Evolutionary conservation across 2,797 vertebrate genomes (phyloP).

Genomic region (Poliocrania exsul): DNA sequence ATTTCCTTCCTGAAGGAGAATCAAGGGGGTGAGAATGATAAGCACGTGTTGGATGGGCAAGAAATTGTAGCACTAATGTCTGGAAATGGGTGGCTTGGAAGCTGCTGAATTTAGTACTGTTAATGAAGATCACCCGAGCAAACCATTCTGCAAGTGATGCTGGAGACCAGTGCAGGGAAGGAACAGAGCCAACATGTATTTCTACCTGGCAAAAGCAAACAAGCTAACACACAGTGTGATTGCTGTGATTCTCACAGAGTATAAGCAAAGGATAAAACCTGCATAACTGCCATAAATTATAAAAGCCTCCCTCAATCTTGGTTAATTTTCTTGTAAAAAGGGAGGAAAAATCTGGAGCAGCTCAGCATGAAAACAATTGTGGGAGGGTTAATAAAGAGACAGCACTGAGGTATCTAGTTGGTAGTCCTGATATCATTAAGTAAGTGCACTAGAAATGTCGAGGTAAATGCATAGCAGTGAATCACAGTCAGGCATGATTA

Average conservation of each 20-base stretch:
- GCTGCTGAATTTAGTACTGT: not conserved
- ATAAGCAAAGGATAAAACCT: slow-evolving; percentile 48
- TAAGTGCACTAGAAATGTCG: slow-evolving; percentile 32
- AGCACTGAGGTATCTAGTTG: slow-evolving; percentile 23
- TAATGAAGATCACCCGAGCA: not conserved
- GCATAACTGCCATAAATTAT: slow-evolving; percentile 56
- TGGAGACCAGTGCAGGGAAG: not conserved
- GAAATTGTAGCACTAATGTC: not conserved
- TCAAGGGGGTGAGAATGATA: not conserved
- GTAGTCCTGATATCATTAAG: slow-evolving; percentile 58
- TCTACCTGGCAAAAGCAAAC: slow-evolving; percentile 1
- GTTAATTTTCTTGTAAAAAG: slow-evolving; percentile 61
- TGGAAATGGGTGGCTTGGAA: not conserved
- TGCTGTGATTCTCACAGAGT: not conserved
- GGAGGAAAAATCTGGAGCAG: slow-evolving; percentile 54
- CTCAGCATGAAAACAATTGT: slow-evolving; percentile 64
- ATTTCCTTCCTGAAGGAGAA: not conserved
- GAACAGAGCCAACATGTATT: slow-evolving; percentile 2
- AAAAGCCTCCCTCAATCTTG: slow-evolving; percentile 57
- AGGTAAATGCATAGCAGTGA: slow-evolving; percentile 59
- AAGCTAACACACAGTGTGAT: not conserved
- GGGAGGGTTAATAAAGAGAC: slow-evolving; percentile 59
- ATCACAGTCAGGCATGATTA: slow-evolving; percentile 65
- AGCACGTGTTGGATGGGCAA: not conserved
- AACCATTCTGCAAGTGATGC: not conserved